phyloP scores from a whole-genome alignment of 2,113 vertebrate genomes.

The Recurvirostra avosetta region DNA sequence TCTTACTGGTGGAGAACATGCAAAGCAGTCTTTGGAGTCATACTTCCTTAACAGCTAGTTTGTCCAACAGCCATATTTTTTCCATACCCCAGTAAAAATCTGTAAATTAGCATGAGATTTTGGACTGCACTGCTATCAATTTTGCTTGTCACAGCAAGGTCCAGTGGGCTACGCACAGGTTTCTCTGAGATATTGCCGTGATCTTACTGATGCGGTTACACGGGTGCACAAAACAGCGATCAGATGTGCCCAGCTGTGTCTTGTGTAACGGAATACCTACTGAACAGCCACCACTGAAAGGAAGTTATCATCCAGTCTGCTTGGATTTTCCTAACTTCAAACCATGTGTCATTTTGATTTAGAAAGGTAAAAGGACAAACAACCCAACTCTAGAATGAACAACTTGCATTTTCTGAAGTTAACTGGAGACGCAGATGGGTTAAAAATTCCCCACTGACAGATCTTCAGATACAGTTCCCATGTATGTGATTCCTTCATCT shows the following conservation, averaged over 20 bases:
- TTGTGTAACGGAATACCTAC: background rate
- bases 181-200: background rate
- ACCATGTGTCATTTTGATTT: background rate
- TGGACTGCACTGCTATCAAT: background rate
- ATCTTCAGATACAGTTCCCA: background rate
- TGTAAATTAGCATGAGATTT: background rate
- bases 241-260: background rate
- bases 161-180: accelerated
- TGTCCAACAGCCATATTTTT: background rate
- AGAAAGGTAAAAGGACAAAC: background rate
- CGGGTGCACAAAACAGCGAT: background rate
- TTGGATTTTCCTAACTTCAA: background rate
- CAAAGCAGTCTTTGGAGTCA: background rate
- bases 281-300: background rate
- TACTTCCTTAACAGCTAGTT: background rate
- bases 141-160: background rate
- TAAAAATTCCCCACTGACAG: background rate
- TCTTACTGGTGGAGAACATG: background rate
- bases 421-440: background rate
- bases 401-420: background rate
- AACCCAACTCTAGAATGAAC: background rate
- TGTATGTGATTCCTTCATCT: background rate
- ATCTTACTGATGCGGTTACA: background rate
- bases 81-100: background rate
- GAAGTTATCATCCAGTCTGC: background rate